phyloP scores from a whole-genome alignment of 2,888 invertebrate species.

The Stenoptilia bipunctidactyla region DNA sequence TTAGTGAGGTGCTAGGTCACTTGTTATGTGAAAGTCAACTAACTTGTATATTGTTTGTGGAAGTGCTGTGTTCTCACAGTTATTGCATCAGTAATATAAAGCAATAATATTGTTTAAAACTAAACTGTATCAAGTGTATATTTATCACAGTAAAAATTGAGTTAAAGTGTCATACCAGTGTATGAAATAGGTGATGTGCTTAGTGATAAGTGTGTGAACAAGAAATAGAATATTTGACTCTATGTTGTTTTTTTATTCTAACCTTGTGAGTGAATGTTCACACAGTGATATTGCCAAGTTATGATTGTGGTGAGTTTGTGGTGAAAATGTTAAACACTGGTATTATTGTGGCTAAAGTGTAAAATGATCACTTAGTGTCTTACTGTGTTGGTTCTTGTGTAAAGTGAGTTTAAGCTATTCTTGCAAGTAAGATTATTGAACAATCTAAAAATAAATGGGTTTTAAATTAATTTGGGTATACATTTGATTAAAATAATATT shows the following conservation, averaged over 20 bases:
- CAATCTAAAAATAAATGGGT: no score
- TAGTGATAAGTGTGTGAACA: slow-evolving; percentile 62
- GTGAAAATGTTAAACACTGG: no score
- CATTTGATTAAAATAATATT: no score
- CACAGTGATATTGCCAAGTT: no score
- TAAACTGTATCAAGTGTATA: slow-evolving; percentile 34
- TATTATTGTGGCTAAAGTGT: no score
- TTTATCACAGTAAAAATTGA: slow-evolving; percentile 30
- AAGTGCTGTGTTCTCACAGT: slow-evolving; percentile 52
- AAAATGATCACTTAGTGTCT: no score
- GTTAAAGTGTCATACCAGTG: slow-evolving; percentile 51
- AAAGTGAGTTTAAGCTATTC: no score
- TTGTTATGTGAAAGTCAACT: slow-evolving; percentile 37
- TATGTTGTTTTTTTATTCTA: slow-evolving; percentile 57
- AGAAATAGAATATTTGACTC: slow-evolving; percentile 60
- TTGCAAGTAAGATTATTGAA: no score
- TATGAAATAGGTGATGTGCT: slow-evolving; percentile 60
- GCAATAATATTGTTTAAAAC: slow-evolving; percentile 31
- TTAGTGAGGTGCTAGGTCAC: slow-evolving; percentile 49
- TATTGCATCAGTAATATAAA: slow-evolving; percentile 44
- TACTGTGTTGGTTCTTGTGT: no score
- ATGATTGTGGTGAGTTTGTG: no score
- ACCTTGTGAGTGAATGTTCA: slow-evolving; percentile 46
- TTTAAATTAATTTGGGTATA: no score
- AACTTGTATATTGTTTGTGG: slow-evolving; percentile 30